phyloP scores from a whole-genome alignment of 1,140 invertebrate genomes.

The Zaprionus africanus region DNA sequence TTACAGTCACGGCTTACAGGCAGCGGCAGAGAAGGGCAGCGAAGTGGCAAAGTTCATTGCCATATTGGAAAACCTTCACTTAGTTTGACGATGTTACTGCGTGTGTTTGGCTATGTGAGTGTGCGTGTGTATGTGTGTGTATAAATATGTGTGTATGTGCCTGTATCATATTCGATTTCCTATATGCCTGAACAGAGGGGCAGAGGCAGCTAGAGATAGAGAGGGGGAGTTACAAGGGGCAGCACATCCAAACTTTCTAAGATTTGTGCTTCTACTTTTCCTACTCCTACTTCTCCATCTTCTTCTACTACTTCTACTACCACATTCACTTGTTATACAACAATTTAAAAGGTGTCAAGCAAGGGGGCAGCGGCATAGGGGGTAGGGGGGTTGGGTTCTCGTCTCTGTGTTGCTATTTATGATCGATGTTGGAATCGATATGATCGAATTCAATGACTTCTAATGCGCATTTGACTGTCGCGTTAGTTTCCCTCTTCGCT shows the following conservation, averaged over 20 bases:
- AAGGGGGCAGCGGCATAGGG: too few relatives aligned
- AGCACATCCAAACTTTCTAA: conserved; percentile 41
- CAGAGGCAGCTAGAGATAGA: background rate
- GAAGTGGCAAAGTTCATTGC: conserved; percentile 56
- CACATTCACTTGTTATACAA: conserved; percentile 25
- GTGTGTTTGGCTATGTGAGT: too few relatives aligned
- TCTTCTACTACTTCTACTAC: background rate
- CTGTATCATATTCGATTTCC: conserved; percentile 9
- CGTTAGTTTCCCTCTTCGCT: conserved; percentile 31
- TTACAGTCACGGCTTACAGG: too few relatives aligned
- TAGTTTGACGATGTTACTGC: background rate
- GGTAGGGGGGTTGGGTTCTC: conserved; percentile 1
- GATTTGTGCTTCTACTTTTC: background rate
- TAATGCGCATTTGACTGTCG: conserved; percentile 66
- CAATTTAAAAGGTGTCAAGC: too few relatives aligned
- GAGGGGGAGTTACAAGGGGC: background rate
- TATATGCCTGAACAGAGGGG: background rate
- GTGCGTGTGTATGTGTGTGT: background rate
- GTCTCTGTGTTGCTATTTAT: background rate
- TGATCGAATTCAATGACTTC: conserved; percentile 45
- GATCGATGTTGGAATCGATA: conserved; percentile 2
- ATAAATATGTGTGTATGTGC: background rate
- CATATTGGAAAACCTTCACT: conserved; percentile 61
- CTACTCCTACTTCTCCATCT: background rate
- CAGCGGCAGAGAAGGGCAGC: background rate